These are phyloP conservation scores for Phyto melanocephala DNA, from an alignment of 2,888 invertebrate genomes.

Conservation along the genomic window DNA sequence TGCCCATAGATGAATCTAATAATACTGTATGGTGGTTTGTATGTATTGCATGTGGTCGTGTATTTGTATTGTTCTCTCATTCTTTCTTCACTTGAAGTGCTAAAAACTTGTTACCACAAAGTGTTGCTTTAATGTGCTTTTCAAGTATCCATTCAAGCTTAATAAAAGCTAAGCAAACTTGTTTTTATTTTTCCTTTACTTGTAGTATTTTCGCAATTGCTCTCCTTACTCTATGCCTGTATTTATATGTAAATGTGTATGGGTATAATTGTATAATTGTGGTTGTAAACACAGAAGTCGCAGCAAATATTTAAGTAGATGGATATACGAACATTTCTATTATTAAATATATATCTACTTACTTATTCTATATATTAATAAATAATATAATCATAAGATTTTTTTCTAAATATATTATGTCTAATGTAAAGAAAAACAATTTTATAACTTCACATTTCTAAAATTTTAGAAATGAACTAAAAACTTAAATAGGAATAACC, in stretches of 20 bases:
- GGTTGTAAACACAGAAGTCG: neutral
- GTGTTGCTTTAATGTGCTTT: slow-evolving; percentile 64
- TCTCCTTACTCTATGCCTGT: neutral
- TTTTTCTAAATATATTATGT: too few species aligned
- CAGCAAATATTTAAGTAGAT: neutral
- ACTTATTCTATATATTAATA: too few species aligned
- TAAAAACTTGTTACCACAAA: slow-evolving; percentile 64
- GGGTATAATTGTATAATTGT: neutral
- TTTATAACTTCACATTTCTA: too few species aligned
- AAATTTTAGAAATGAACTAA: neutral
- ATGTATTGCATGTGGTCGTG: neutral
- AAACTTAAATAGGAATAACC: neutral
- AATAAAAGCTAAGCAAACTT: slow-evolving; percentile 56
- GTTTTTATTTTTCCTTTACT: slow-evolving; percentile 12
- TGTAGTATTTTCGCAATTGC: neutral
- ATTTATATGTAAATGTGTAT: neutral
- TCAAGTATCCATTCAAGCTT: slow-evolving; percentile 58
- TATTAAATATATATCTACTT: too few species aligned
- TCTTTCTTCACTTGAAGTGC: slow-evolving; percentile 20
- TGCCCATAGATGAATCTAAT: neutral
- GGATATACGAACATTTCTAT: neutral
- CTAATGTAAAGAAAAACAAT: too few species aligned
- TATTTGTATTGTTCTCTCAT: neutral
- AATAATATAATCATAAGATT: too few species aligned
- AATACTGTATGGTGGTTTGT: neutral